Percentiles rank a stretch among this genome's conserved stretches.
These are phyloP conservation scores for Neopipo cinnamomea DNA, from an alignment of 2,113 vertebrate genomes.

Conservation along the genomic window DNA sequence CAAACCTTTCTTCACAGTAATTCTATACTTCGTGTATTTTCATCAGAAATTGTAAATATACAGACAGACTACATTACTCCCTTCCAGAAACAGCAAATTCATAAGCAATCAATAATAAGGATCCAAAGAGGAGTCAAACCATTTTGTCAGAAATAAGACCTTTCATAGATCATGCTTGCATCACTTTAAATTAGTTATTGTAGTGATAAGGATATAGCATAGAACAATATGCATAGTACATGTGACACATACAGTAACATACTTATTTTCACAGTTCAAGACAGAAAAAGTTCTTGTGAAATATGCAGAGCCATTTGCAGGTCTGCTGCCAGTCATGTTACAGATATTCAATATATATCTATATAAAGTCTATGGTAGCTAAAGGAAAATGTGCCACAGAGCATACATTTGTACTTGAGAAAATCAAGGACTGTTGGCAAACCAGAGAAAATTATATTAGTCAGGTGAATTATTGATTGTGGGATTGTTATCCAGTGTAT, in stretches of 20 bases:
- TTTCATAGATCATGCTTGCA: background rate
- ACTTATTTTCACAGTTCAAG: background rate
- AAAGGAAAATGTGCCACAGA: background rate
- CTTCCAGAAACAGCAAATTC: background rate
- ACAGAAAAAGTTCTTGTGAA: background rate
- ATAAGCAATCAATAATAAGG: background rate
- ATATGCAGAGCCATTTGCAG: background rate
- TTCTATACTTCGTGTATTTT: background rate
- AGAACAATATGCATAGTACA: background rate
- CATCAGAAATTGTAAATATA: background rate
- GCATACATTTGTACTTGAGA: background rate
- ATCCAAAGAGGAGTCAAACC: background rate
- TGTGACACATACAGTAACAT: background rate
- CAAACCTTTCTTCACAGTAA: background rate
- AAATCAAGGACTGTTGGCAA: background rate
- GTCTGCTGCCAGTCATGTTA: background rate
- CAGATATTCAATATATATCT: background rate
- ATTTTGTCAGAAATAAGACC: background rate
- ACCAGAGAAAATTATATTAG: background rate
- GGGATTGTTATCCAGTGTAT: background rate
- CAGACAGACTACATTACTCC: background rate
- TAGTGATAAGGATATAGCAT: background rate
- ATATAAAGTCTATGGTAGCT: background rate
- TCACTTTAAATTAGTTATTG: background rate
- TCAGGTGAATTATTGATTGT: background rate